phyloP scores from a whole-genome alignment of 2,888 invertebrate species.

The Smittia aterrima region DNA sequence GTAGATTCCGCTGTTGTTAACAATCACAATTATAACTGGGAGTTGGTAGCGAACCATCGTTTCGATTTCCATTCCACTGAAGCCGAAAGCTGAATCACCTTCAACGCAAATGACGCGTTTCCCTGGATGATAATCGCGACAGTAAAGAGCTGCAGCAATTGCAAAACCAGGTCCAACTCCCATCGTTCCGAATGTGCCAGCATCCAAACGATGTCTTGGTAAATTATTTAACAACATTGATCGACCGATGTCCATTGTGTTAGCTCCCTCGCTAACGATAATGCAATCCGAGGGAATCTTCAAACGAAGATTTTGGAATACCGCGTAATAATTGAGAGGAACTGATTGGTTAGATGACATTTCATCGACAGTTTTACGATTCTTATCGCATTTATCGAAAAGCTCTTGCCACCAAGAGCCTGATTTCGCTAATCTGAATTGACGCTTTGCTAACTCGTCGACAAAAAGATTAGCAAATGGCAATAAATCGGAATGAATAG shows the following conservation, averaged over 20 bases:
- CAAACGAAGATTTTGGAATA: slow-evolving; percentile 78
- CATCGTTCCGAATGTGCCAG: slow-evolving; percentile 97
- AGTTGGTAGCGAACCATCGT: slow-evolving; percentile 92
- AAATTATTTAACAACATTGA: slow-evolving; percentile 79
- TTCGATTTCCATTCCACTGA: slow-evolving; percentile 97
- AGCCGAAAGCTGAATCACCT: slow-evolving; percentile 97
- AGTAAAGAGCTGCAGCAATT: slow-evolving; percentile 87
- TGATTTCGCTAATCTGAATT: slow-evolving; percentile 59
- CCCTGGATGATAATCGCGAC: slow-evolving; percentile 73
- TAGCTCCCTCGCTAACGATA: slow-evolving; percentile 95
- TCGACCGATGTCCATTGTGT: slow-evolving; percentile 98
- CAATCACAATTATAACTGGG: slow-evolving; percentile 83
- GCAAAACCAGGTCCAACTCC: slow-evolving; percentile 89
- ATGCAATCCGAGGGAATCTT: slow-evolving; percentile 77
- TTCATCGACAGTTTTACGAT: slow-evolving; percentile 66
- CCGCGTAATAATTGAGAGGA: slow-evolving; percentile 92
- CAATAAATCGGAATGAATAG: slow-evolving; percentile 80
- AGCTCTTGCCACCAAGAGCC: slow-evolving; percentile 77
- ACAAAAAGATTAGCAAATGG: slow-evolving; percentile 67
- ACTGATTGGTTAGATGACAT: slow-evolving; percentile 68
- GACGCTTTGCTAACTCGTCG: slow-evolving; percentile 58
- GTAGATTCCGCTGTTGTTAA: slow-evolving; percentile 96
- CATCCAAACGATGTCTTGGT: slow-evolving; percentile 87
- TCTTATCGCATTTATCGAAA: slow-evolving; percentile 67
- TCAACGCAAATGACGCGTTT: slow-evolving; percentile 91